Evolutionary conservation across 2,113 vertebrate genomes (phyloP).

Genomic region (Oncorhynchus masou): DNA sequence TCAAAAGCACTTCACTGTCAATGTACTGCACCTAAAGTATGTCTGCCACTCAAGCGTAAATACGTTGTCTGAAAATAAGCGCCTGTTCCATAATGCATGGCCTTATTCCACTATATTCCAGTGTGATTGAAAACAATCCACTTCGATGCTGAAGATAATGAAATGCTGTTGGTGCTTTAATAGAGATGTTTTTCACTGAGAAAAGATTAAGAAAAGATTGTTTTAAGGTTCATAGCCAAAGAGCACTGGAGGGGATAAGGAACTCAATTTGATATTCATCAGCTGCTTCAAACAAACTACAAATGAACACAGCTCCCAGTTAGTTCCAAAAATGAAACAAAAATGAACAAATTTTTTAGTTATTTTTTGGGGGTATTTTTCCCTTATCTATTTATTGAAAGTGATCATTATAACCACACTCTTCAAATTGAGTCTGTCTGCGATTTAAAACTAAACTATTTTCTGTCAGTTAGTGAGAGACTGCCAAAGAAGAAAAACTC

Average conservation of each 20-base stretch:
- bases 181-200: background rate
- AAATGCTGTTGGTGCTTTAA: background rate
- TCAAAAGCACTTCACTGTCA: constrained; percentile 20
- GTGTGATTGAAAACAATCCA: constrained; percentile 26
- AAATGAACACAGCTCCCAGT: background rate
- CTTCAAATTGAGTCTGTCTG: background rate
- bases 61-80: constrained; percentile 10
- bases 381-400: background rate
- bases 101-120: constrained; percentile 27
- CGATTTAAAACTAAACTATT: background rate
- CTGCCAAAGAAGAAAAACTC: constrained; percentile 10
- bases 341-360: background rate
- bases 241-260: background rate
- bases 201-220: background rate
- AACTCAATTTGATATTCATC: background rate
- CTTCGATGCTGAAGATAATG: background rate
- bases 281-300: background rate
- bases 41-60: constrained; percentile 10
- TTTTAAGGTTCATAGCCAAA: background rate
- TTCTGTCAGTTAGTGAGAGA: constrained; percentile 2
- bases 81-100: constrained; percentile 38
- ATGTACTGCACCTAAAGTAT: background rate
- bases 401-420: background rate
- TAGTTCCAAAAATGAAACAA: background rate
- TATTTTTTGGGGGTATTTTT: background rate